Evolutionary conservation across 2,888 invertebrate species (phyloP).

Genomic region (Teinopalpus imperialis): DNA sequence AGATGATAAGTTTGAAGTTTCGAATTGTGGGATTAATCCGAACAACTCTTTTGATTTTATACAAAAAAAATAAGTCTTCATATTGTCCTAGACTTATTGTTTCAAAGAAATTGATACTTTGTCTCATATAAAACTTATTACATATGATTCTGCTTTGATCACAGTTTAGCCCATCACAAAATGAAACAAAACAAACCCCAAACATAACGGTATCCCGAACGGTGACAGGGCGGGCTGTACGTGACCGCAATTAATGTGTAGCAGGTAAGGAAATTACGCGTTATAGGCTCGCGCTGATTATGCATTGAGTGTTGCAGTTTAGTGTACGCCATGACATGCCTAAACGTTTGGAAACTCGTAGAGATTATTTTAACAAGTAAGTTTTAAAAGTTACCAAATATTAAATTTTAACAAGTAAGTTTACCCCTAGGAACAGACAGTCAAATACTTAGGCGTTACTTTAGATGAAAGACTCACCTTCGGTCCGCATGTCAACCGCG

Average conservation of each 20-base stretch:
- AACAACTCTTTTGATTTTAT: no score
- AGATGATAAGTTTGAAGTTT: no score
- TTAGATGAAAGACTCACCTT: no score
- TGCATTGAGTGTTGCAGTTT: not conserved
- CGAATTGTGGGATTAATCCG: no score
- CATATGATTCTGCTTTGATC: not conserved
- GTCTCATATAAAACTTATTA: not conserved
- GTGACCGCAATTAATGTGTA: conserved; percentile 69
- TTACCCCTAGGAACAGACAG: no score
- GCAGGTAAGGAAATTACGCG: conserved; percentile 42
- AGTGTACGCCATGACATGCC: not conserved
- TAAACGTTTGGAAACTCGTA: conserved; percentile 1
- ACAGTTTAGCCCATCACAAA: conserved; percentile 11
- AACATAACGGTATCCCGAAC: conserved; percentile 8
- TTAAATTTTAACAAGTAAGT: no score
- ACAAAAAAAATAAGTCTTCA: no score
- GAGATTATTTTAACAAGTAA: conserved; percentile 9
- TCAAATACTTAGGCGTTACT: no score
- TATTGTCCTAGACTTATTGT: no score
- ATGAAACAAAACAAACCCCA: conserved; percentile 21
- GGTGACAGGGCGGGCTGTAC: conserved; percentile 34
- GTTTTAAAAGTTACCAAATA: no score
- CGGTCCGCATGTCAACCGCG: no score
- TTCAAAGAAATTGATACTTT: no score
- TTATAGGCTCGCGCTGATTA: conserved; percentile 15